Percentiles rank a stretch among this genome's conserved stretches.
Conservation (phyloP, 2,888 invertebrate genomes). For the Cryptops parisi region DNA sequence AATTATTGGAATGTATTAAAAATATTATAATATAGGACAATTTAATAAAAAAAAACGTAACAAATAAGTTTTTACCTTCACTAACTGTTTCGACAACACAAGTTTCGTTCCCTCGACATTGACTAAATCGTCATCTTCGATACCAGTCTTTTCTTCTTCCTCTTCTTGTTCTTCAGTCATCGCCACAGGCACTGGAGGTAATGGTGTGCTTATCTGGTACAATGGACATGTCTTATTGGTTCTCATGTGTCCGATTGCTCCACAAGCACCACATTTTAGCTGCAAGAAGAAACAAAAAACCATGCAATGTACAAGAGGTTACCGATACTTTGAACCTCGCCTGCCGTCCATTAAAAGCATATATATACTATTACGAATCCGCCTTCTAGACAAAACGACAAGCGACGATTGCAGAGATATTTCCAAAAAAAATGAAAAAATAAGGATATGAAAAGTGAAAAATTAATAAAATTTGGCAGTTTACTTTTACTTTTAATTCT, state of each 20-base stretch:
- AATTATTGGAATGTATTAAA: too few species aligned
- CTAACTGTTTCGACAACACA: slow-evolving; percentile 68
- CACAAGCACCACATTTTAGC: slow-evolving; percentile 93
- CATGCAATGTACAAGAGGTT: too few species aligned
- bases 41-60: too few species aligned
- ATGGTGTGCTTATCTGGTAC: slow-evolving; percentile 52
- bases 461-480: too few species aligned
- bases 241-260: slow-evolving; percentile 58
- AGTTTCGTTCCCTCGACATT: slow-evolving; percentile 93
- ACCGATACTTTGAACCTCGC: too few species aligned
- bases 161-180: slow-evolving; percentile 66
- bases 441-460: background rate
- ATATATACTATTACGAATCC: too few species aligned
- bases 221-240: slow-evolving; percentile 97
- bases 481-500: slow-evolving; percentile 47
- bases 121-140: slow-evolving; percentile 71
- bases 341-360: too few species aligned
- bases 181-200: slow-evolving; percentile 48
- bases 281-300: too few species aligned
- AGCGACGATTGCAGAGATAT: too few species aligned
- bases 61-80: slow-evolving; percentile 51
- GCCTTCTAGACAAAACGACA: too few species aligned
- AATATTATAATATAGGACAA: too few species aligned
- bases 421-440: too few species aligned
- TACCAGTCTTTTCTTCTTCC: slow-evolving; percentile 53